Conservation (phyloP, 2,888 invertebrate genomes). For the Amiota mariae region DNA sequence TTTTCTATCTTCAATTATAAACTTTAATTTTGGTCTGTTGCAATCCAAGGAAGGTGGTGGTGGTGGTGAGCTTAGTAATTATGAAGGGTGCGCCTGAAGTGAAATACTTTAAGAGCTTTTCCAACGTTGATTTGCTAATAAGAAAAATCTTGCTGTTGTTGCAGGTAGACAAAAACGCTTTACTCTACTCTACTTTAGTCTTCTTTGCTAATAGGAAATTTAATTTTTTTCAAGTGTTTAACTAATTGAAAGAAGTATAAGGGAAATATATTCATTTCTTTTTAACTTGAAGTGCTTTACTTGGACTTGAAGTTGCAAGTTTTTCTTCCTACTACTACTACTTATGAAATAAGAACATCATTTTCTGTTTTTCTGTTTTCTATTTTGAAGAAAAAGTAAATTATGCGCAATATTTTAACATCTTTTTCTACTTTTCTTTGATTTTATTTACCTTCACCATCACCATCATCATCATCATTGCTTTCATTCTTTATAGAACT, state of each 20-base stretch:
- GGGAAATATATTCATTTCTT: background rate
- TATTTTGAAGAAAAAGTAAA: background rate
- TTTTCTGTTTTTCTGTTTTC: background rate
- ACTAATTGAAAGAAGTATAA: constrained; percentile 16
- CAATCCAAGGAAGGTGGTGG: background rate
- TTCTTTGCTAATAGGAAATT: constrained; percentile 7
- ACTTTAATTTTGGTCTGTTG: background rate
- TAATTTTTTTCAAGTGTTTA: constrained; percentile 20
- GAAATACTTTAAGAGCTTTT: background rate
- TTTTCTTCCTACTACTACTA: background rate
- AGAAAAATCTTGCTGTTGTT: background rate
- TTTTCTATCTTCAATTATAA: constrained; percentile 6
- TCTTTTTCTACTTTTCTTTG: too few species aligned
- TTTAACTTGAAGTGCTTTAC: constrained; percentile 13
- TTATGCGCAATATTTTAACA: constrained; percentile 6
- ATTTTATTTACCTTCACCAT: too few species aligned
- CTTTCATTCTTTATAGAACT: background rate
- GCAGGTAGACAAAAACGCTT: background rate
- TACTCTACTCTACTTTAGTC: too few species aligned
- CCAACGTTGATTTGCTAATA: constrained; percentile 16
- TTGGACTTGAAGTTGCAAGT: constrained; percentile 3
- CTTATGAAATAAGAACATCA: too few species aligned
- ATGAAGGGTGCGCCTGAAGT: background rate
- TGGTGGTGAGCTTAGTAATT: background rate
- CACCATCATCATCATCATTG: too few species aligned